phyloP scores from a whole-genome alignment of 2,888 invertebrate genomes.

The Thumatha senex region DNA sequence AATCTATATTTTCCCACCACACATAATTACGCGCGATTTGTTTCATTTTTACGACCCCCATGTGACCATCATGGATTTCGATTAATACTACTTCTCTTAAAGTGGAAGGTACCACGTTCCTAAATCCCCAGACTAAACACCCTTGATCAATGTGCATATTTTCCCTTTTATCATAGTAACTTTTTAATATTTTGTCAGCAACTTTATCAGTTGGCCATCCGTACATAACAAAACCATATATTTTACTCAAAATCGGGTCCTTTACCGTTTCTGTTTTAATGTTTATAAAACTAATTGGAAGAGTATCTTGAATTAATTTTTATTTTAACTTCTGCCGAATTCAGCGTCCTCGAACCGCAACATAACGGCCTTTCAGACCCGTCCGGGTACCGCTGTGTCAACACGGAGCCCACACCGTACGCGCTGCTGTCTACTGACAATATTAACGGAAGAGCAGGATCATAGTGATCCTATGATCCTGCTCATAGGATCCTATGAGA shows the following conservation, averaged over 20 bases:
- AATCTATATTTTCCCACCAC: no score
- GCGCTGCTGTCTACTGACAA: no score
- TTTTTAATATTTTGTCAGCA: background rate
- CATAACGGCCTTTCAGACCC: no score
- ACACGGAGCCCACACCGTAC: no score
- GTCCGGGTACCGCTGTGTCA: no score
- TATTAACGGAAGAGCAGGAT: no score
- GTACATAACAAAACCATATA: conserved; percentile 1
- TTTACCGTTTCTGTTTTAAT: conserved; percentile 14
- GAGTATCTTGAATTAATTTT: background rate
- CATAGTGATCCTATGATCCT: background rate
- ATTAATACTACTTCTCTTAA: no score
- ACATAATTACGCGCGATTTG: no score
- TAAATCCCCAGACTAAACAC: conserved; percentile 22
- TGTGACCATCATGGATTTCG: no score
- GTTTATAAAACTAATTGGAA: conserved; percentile 3
- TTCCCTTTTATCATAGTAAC: background rate
- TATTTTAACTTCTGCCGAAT: background rate
- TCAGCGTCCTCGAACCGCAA: no score
- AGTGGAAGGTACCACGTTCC: no score
- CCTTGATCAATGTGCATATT: background rate
- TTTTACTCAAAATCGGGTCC: conserved; percentile 2
- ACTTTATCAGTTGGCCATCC: conserved; percentile 3
- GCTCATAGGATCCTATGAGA: background rate
- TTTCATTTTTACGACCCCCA: no score